These are phyloP conservation scores for Cyphomyrmex costatus DNA, from an alignment of 1,140 invertebrate genomes.

Conservation along the genomic window DNA sequence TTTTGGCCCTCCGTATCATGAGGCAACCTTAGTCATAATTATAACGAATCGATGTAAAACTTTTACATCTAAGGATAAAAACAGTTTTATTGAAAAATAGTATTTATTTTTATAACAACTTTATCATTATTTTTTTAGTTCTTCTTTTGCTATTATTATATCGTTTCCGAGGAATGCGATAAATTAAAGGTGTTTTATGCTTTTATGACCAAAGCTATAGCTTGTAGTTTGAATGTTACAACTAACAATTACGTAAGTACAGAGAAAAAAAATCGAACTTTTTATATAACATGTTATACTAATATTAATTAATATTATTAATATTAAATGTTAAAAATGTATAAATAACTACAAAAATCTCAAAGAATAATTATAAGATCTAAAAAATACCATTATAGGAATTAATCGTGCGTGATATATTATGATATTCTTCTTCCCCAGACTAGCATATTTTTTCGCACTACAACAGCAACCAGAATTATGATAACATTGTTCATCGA, in stretches of 20 bases:
- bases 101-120: no score
- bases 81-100: no score
- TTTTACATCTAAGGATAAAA: no score
- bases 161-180: no score
- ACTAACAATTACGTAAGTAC: not conserved
- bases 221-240: not conserved
- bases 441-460: not conserved
- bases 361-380: not conserved
- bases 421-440: not conserved
- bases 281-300: not conserved
- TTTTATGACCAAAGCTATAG: not conserved
- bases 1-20: no score
- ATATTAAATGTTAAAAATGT: not conserved
- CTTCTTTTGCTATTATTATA: no score
- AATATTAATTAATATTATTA: not conserved
- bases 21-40: no score
- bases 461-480: not conserved
- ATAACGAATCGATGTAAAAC: no score
- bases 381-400: not conserved
- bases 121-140: no score
- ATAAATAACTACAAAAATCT: not conserved
- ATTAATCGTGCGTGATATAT: constrained; percentile 7
- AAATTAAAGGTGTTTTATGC: no score
- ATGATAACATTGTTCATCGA: not conserved
- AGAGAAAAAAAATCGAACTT: no score